Evolutionary conservation across 2,797 vertebrate genomes (phyloP), one percentile per base, ranked within the genome.

Genomic region (Cuculus canorus): DNA sequence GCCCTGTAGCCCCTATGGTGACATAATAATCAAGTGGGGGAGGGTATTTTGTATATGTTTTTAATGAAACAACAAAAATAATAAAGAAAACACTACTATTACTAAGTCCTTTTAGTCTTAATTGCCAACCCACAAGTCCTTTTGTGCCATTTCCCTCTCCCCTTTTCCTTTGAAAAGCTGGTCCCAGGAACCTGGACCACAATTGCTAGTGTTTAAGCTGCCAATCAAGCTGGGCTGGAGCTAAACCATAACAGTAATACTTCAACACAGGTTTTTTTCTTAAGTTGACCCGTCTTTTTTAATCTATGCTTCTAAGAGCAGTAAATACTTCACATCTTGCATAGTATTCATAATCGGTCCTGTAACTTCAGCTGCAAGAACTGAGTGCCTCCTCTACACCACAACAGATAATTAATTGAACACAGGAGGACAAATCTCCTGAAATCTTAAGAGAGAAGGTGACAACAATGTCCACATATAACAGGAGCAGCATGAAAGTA

Each of bases 381-480:
- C 33, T 3, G 3, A n/a, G 5, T 47, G 15, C 8, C 7, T 30
- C 52, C 7, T 0, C 7, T 9, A 3, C 13, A 17, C 9, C 41
- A 69, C 11, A 43, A 41, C 41, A 43, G 41, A 43, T 43, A 43
- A 43, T n/a, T 43, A 43, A 43, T 17, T 43, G 41, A 43, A 43
- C 17, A 43, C 41, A 43, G 41, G 41, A 43, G 41, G 41, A 43
- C 17, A 68, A 52, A 24, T 32, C 15, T 41, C 43, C 17, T 39
- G 14, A 63, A 25, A 86, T 12, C 27, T 28, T 33, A 60, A 76
- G 57, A 28, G 4, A 2, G 5, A 72, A 64, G 5, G 15, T 32
- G 15, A 8, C 11, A 72, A 3, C 41, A 47, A 32, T 33, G 7
- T 17, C 6, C 17, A 11, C 10, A 50, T n/a, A n/a, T 4, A 2